Conservation (phyloP, 2,888 invertebrate genomes). For the Stenurella melanura region DNA sequence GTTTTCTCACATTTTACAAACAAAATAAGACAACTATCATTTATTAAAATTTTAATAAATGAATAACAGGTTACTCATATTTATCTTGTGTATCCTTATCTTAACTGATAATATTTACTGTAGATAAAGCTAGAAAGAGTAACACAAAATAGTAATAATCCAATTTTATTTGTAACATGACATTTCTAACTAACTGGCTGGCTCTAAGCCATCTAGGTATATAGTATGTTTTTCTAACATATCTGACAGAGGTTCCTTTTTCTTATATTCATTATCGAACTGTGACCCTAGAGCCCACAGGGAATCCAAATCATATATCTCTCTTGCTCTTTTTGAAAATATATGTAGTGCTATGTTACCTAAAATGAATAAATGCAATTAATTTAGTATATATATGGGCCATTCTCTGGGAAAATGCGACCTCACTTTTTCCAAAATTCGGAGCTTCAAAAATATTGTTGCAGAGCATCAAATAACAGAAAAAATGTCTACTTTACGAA, state of each 20-base stretch:
- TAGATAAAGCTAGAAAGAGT: constrained; percentile 9
- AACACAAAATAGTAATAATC: not conserved
- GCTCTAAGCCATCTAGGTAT: constrained; percentile 79
- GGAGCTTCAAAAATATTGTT: no score
- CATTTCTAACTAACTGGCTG: constrained; percentile 70
- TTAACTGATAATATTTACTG: constrained; percentile 33
- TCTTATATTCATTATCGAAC: constrained; percentile 83
- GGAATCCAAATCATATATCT: constrained; percentile 90
- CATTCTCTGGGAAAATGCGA: no score
- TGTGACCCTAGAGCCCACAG: constrained; percentile 92
- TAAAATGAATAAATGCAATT: constrained; percentile 71
- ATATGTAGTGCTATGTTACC: constrained; percentile 95
- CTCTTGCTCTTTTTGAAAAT: constrained; percentile 82
- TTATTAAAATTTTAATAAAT: constrained; percentile 21
- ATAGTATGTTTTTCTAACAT: constrained; percentile 81
- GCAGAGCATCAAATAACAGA: no score
- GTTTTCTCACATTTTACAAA: constrained; percentile 44
- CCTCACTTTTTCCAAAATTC: no score
- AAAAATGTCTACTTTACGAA: no score
- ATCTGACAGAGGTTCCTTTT: constrained; percentile 78
- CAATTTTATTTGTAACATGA: constrained; percentile 36
- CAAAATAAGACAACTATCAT: constrained; percentile 9
- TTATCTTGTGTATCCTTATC: constrained; percentile 43
- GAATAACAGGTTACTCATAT: constrained; percentile 21
- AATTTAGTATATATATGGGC: no score